These are phyloP conservation scores for Cydia splendana DNA, from an alignment of 1,140 invertebrate species.

Conservation along the genomic window DNA sequence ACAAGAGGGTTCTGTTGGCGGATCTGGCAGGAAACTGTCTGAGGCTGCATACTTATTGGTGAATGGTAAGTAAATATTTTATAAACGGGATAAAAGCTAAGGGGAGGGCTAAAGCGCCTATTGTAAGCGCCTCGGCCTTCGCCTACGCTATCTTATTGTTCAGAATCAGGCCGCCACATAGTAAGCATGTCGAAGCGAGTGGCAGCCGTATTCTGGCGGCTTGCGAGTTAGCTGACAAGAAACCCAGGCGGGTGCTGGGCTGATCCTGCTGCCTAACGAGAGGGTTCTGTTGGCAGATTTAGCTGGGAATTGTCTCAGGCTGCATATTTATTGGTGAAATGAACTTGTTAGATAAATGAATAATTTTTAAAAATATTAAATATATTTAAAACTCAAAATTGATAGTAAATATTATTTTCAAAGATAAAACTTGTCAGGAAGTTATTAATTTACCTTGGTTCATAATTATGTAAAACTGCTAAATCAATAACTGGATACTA, in stretches of 20 bases:
- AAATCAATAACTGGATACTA: too few relatives aligned
- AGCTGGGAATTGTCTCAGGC: conserved; percentile 93
- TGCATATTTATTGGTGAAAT: conserved; percentile 93
- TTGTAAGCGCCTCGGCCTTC: too few relatives aligned
- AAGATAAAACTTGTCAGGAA: too few relatives aligned
- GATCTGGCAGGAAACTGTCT: conserved; percentile 94
- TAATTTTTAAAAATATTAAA: too few relatives aligned
- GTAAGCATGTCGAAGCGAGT: conserved; percentile 88
- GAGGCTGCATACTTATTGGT: conserved; percentile 93
- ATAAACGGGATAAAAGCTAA: too few relatives aligned
- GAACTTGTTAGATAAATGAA: too few relatives aligned
- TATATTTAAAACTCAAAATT: too few relatives aligned
- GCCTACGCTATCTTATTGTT: conserved; percentile 34
- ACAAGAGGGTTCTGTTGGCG: conserved; percentile 88
- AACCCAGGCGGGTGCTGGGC: conserved; percentile 90
- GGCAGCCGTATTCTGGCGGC: conserved; percentile 85
- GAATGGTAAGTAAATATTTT: conserved; percentile 57
- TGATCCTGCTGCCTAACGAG: conserved; percentile 85
- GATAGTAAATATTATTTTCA: too few relatives aligned
- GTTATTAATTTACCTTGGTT: too few relatives aligned
- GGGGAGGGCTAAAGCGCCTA: too few relatives aligned
- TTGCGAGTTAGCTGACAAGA: conserved; percentile 89
- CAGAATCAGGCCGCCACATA: conserved; percentile 81
- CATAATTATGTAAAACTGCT: too few relatives aligned
- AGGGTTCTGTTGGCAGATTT: conserved; percentile 91